Base-by-base conservation (phyloP, 2,113 vertebrate genomes). In the Prunella fulvescens region DNA sequence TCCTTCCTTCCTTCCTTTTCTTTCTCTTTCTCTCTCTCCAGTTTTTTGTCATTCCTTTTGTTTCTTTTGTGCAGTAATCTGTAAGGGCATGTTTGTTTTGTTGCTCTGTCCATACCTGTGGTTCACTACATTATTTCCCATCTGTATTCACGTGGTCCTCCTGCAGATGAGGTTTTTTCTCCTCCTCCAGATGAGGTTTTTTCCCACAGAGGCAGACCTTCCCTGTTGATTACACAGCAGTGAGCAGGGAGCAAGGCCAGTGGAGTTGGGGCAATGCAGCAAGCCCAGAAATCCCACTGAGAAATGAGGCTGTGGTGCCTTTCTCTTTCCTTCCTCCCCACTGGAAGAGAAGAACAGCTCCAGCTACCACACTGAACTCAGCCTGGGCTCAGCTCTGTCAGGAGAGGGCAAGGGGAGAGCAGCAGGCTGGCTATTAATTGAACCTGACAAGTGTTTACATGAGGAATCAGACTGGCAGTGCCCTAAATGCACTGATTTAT, bases 401-500 rank as follows among this genome's bases (percentile, higher is more conserved):
- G 71, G 47, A 57, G 0, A 3, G 44, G 20, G 71, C 35, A 53
- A 45, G 25, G 20, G 47, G 19, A 83, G 45, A 73, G 31, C 48
- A 79, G 48, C 33, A 42, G 65, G 44, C 58, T 81, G 80, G 16
- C 31, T 1, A 1, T 74, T 86, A 93, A 89, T 48, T 76, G 61
- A 81, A 65, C 61, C 57, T 93, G 81, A 79, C 61, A 72, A 57
- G 33, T 47, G 47, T 92, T 94, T 92, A 71, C 64, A 71, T 0
- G 12, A 74, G 31, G 37, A 86, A 81, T 51, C 70, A 88, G 29
- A 5, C 69, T 85, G 73, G 48, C 69, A 89, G 54, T 47, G 51
- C 72, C n/a, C 40, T 89, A 79, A 85, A 87, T 81, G 16, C 45
- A 11, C 61, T 87, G 94, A 92, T 95, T 95, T 91, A 92, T 92